Evolutionary conservation across 1,140 invertebrate genomes (phyloP).

Genomic region (Cydia pomonella): DNA sequence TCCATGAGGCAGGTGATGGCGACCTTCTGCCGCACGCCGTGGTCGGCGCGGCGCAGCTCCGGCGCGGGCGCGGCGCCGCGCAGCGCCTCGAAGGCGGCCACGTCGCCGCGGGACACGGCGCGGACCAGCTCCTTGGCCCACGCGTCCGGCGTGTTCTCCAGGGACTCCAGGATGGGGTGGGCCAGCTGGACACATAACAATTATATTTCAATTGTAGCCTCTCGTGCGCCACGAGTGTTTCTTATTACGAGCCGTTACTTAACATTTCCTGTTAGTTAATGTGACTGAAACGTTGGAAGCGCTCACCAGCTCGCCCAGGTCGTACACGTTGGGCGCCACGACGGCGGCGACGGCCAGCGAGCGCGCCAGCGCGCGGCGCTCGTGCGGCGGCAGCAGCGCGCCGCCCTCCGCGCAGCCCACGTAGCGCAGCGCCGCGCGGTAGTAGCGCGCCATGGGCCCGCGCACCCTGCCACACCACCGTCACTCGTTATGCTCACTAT

Average conservation of each 20-base stretch:
- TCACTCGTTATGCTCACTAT: no score
- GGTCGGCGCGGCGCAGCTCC: conserved; percentile 93
- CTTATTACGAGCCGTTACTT: no score
- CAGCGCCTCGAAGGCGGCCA: conserved; percentile 92
- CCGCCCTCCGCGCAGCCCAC: conserved; percentile 94
- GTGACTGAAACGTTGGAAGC: no score
- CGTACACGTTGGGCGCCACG: conserved; percentile 97
- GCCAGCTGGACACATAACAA: conserved; percentile 83
- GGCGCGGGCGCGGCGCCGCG: conserved; percentile 91
- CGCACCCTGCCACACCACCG: conserved; percentile 81
- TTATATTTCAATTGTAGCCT: no score
- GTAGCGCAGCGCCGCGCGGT: conserved; percentile 96
- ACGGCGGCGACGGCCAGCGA: conserved; percentile 96
- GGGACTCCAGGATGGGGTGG: conserved; percentile 94
- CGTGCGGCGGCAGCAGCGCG: conserved; percentile 82
- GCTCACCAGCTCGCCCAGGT: conserved; percentile 96
- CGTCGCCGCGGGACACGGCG: conserved; percentile 96
- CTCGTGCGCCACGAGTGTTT: no score
- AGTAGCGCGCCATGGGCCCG: conserved; percentile 96
- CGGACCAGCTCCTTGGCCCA: conserved; percentile 95
- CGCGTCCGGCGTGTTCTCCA: conserved; percentile 90
- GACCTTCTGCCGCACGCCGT: conserved; percentile 94
- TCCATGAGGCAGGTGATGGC: conserved; percentile 98
- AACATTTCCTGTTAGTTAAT: no score
- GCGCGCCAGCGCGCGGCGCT: conserved; percentile 91